Evolutionary conservation across 1,140 invertebrate species (phyloP).

Genomic region (Philotrypesis tridentata): DNA sequence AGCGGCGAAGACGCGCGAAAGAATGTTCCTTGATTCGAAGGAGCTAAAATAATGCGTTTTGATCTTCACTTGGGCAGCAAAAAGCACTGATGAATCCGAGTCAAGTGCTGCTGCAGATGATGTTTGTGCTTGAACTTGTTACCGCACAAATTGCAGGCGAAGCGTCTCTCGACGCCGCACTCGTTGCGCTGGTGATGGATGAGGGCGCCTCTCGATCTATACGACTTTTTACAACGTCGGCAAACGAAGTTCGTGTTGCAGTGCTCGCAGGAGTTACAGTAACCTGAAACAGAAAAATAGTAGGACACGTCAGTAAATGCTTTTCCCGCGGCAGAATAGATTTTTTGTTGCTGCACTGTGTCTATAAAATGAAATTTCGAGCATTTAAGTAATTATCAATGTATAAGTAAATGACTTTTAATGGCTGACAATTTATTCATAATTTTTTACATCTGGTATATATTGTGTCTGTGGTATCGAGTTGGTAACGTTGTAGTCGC

Average conservation of each 20-base stretch:
- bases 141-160: constrained; percentile 70
- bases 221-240: constrained; percentile 57
- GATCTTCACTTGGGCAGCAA: constrained; percentile 45
- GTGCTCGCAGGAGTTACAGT: not conserved
- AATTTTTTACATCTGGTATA: not conserved
- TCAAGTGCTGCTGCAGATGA: constrained; percentile 71
- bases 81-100: constrained; percentile 62
- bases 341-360: too few species aligned
- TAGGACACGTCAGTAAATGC: not conserved
- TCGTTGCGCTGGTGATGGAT: constrained; percentile 57
- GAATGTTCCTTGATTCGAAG: not conserved
- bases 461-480: not conserved
- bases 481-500: not conserved
- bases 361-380: not conserved
- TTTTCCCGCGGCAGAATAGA: not conserved
- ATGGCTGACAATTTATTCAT: not conserved
- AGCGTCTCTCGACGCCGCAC: constrained; percentile 61
- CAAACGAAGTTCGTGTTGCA: constrained; percentile 50
- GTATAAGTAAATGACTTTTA: not conserved
- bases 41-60: not conserved
- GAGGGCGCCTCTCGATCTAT: constrained; percentile 58
- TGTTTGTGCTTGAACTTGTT: constrained; percentile 73
- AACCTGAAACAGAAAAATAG: constrained; percentile 23
- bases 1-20: too few species aligned
- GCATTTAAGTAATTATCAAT: not conserved